Conservation (phyloP, 2,113 vertebrate genomes). For the Sapajus apella region DNA sequence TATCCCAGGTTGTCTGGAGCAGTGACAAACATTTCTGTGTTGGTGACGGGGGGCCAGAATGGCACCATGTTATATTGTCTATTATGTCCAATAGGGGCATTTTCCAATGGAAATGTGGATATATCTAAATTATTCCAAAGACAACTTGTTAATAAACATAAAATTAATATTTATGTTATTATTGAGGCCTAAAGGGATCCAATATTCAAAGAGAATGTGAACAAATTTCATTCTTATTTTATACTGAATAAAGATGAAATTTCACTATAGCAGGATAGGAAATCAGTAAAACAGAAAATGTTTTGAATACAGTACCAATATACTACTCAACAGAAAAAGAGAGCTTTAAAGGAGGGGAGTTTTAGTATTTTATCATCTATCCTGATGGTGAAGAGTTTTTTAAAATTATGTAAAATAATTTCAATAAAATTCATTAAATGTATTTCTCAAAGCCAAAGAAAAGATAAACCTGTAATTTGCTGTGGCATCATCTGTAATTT, state of each 20-base stretch:
- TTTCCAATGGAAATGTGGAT: conserved; percentile 91
- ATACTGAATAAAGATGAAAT: neutral
- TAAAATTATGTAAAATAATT: conserved; percentile 3
- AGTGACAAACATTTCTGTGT: conserved; percentile 94
- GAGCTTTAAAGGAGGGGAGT: neutral
- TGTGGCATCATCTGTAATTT: neutral
- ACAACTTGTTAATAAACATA: conserved; percentile 32
- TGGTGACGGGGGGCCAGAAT: conserved; percentile 97
- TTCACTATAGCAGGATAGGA: neutral
- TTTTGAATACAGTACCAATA: neutral
- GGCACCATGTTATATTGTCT: conserved; percentile 97
- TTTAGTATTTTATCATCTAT: neutral
- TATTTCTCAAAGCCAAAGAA: conserved; percentile 43
- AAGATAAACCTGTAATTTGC: neutral
- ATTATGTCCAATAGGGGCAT: conserved; percentile 98
- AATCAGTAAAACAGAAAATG: conserved; percentile 25
- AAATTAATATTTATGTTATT: neutral
- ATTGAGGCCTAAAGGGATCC: neutral
- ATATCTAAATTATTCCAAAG: conserved; percentile 84
- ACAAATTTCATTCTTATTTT: neutral
- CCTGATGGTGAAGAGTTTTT: conserved; percentile 1
- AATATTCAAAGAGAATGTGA: neutral
- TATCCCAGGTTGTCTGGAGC: conserved; percentile 96
- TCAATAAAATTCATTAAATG: neutral
- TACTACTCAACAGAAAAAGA: neutral